phyloP scores from a whole-genome alignment of 2,113 vertebrate species.

The Periophthalmodon schlosseri region DNA sequence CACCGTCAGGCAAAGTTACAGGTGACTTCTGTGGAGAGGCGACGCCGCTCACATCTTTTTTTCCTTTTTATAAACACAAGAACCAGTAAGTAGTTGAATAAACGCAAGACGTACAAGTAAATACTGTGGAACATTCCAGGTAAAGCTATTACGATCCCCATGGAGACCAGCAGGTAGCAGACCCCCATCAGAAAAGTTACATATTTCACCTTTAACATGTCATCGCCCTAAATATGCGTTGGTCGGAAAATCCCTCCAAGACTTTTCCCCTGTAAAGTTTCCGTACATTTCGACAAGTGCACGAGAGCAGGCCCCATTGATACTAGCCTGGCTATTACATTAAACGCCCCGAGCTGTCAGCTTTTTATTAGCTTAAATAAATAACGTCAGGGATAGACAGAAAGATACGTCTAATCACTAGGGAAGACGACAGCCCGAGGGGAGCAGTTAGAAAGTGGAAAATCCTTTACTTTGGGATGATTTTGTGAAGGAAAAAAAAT shows the following conservation, averaged over 20 bases:
- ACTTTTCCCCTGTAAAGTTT: constrained; percentile 29
- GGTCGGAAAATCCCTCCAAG: constrained; percentile 56
- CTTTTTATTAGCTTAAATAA: constrained; percentile 63
- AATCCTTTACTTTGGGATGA: constrained; percentile 38
- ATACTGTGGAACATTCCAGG: too few relatives aligned
- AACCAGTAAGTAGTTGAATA: too few relatives aligned
- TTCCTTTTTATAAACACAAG: too few relatives aligned
- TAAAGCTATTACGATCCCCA: too few relatives aligned
- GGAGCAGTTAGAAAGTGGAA: constrained; percentile 49
- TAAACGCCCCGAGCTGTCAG: constrained; percentile 31
- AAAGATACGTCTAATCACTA: constrained; percentile 53
- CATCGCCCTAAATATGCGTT: constrained; percentile 9
- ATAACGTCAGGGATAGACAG: constrained; percentile 58
- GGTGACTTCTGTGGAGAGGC: too few relatives aligned
- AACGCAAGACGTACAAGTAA: too few relatives aligned
- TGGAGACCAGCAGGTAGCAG: too few relatives aligned
- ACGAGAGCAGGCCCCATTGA: constrained; percentile 42
- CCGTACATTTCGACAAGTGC: constrained; percentile 37
- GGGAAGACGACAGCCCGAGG: constrained; percentile 52
- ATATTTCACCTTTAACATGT: neutral
- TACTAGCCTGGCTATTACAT: constrained; percentile 54
- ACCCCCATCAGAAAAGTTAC: too few relatives aligned
- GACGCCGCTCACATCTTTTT: too few relatives aligned
- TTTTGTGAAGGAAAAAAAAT: constrained; percentile 14
- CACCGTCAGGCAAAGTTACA: too few relatives aligned